Evolutionary conservation across 1,140 invertebrate species (phyloP), one percentile per base, ranked within the genome.

Genomic region (Bombus balteatus): DNA sequence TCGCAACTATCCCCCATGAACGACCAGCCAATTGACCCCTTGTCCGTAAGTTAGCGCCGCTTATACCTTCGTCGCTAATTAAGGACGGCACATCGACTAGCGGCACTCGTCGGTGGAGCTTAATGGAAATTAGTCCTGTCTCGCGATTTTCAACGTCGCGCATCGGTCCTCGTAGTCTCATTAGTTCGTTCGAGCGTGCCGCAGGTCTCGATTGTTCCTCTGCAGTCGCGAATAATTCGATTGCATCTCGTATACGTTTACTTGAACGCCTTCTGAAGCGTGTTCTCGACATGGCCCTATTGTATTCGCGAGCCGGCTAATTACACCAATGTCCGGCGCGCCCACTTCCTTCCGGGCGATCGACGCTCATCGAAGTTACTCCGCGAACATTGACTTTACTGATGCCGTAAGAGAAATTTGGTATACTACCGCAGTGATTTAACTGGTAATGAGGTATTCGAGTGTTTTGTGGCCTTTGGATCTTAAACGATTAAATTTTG

Each of bases 81-180:
- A 89, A 88, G 87, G 86, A 87, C 82, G 81, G 81, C 62, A 25
- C 59, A 79, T 85, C 75, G 72, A 68, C 81, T 81, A 32, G 80
- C 59, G 47, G 47, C 76, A 43, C 34, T 74, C 28, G 77, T 12
- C 34, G 68, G 18, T 70, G 83, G 65, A 74, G 73, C 82, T 79
- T 89, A 90, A 90, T 89, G 77, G 86, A 89, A 89, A 89, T 89
- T 90, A 89, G 81, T 71, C 74, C 70, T 78, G 76, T 70, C 68
- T 76, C 86, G 74, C 73, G 83, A 87, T 90, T 89, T 87, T 78
- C 86, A 90, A 32, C 86, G 80, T 81, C 47, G 71, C 72, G 78
- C 80, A 88, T 88, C 70, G 79, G 72, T 70, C 72, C 78, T 81
- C n/a, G 73, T 66, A 53, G 53, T 85, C 77, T 83, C 78, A 53